Percentiles rank a stretch among this genome's conserved stretches.
These are phyloP conservation scores for Cephus spinipes DNA, from an alignment of 2,888 invertebrate species.

Conservation along the genomic window DNA sequence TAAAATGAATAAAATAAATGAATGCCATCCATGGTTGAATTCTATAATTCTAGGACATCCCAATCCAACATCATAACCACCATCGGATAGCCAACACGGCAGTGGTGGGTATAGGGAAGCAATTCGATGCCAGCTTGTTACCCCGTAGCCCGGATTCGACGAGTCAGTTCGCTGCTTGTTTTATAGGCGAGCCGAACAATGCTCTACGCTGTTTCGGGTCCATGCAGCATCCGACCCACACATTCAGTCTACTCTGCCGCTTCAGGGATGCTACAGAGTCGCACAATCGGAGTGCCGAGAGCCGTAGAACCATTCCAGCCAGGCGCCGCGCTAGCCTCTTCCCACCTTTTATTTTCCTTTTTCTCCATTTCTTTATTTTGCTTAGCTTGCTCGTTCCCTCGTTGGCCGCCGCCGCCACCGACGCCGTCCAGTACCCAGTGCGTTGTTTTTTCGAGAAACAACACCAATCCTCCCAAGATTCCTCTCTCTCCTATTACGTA, in stretches of 20 bases:
- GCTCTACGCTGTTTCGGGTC: constrained; percentile 17
- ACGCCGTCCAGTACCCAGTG: neutral
- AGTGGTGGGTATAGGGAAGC: neutral
- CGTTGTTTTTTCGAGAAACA: constrained; percentile 1
- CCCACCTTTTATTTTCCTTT: constrained; percentile 15
- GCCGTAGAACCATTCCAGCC: constrained; percentile 19
- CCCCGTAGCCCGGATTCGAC: neutral
- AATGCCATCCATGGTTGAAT: neutral
- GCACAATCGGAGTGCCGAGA: constrained; percentile 19
- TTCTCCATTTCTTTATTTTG: constrained; percentile 17
- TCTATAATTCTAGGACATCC: neutral
- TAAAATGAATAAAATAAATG: neutral
- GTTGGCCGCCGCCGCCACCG: constrained; percentile 5
- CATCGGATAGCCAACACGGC: neutral
- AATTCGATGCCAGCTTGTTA: constrained; percentile 1
- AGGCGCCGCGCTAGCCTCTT: constrained; percentile 21
- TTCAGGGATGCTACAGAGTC: constrained; percentile 17
- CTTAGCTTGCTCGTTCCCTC: constrained; percentile 9
- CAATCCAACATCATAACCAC: neutral
- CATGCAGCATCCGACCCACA: constrained; percentile 17
- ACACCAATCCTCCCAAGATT: neutral
- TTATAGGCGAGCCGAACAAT: constrained; percentile 13
- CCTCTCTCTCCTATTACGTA: constrained; percentile 2
- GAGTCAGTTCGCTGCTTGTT: constrained; percentile 4
- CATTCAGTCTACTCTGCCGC: constrained; percentile 2